Evolutionary conservation across 2,797 vertebrate genomes (phyloP).

Genomic region (Peromyscus aztecus): DNA sequence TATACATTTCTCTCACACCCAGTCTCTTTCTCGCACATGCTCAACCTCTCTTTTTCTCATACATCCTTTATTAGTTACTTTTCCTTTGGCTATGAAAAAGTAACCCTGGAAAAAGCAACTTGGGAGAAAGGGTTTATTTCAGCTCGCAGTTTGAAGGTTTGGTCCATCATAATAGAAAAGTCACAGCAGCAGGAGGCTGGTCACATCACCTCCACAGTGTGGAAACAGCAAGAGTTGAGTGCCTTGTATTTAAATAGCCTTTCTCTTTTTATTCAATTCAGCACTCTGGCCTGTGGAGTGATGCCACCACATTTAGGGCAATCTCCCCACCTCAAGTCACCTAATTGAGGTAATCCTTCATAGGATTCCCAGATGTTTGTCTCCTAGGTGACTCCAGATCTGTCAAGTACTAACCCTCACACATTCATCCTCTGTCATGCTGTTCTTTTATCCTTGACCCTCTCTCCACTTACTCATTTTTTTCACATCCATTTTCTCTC

Average conservation of each 20-base stretch:
- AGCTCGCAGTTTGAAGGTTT: background rate
- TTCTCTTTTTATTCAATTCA: no score
- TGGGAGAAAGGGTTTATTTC: background rate
- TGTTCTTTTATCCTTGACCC: background rate
- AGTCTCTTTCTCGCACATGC: background rate
- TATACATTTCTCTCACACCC: background rate
- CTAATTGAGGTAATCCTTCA: background rate
- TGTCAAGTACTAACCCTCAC: background rate
- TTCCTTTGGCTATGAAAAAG: background rate
- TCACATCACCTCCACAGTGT: no score
- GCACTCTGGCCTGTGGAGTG: background rate
- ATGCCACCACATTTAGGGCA: background rate
- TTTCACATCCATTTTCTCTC: background rate
- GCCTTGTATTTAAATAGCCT: no score
- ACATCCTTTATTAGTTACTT: background rate
- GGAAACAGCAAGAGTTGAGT: no score
- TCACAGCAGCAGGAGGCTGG: no score
- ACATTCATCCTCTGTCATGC: background rate
- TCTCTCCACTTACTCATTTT: background rate
- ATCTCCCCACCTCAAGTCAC: background rate
- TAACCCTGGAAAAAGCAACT: background rate
- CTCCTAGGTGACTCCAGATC: background rate
- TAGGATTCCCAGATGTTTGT: background rate
- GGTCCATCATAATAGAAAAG: no score
- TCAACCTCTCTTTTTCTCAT: background rate